A percentile compares a stretch with the other conserved stretches of the same genome.
phyloP scores from a whole-genome alignment of 2,888 invertebrate genomes.

The Lagria hirta region DNA sequence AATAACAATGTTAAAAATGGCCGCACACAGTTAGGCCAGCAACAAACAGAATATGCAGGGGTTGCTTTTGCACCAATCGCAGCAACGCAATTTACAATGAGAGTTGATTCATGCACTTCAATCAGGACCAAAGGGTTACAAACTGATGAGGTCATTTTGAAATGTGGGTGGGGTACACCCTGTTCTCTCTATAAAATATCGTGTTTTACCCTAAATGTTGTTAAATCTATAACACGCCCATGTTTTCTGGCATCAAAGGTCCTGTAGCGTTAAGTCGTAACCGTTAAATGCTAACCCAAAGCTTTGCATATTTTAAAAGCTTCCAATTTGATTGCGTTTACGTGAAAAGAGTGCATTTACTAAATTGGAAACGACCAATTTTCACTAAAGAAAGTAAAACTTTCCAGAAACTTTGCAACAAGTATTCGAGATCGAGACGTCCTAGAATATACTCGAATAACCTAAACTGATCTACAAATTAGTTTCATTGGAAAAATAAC shows the following conservation, averaged over 20 bases:
- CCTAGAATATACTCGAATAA: too few relatives aligned
- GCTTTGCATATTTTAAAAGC: conserved; percentile 37
- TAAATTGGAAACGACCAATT: conserved; percentile 33
- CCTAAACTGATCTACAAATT: too few relatives aligned
- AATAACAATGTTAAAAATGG: conserved; percentile 39
- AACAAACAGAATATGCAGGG: conserved; percentile 33
- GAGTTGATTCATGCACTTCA: conserved; percentile 49
- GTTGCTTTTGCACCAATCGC: conserved; percentile 41
- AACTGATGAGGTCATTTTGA: conserved; percentile 49
- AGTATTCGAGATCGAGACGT: too few relatives aligned
- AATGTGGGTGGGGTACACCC: conserved; percentile 34
- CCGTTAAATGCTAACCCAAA: conserved; percentile 28
- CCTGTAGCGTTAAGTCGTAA: conserved; percentile 29
- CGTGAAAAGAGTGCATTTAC: conserved; percentile 34
- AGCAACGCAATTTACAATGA: conserved; percentile 40
- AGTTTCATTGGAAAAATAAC: too few relatives aligned
- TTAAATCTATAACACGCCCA: conserved; percentile 18
- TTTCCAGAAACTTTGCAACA: too few relatives aligned
- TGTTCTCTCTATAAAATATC: conserved; percentile 24
- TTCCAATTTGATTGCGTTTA: conserved; percentile 36
- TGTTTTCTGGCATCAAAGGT: conserved; percentile 25
- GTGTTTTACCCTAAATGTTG: conserved; percentile 27
- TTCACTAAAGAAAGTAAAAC: too few relatives aligned
- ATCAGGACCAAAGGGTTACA: conserved; percentile 46
- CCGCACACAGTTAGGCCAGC: conserved; percentile 33